Evolutionary conservation across 2,113 vertebrate species (phyloP).

Genomic region (Takifugu bimaculatus): DNA sequence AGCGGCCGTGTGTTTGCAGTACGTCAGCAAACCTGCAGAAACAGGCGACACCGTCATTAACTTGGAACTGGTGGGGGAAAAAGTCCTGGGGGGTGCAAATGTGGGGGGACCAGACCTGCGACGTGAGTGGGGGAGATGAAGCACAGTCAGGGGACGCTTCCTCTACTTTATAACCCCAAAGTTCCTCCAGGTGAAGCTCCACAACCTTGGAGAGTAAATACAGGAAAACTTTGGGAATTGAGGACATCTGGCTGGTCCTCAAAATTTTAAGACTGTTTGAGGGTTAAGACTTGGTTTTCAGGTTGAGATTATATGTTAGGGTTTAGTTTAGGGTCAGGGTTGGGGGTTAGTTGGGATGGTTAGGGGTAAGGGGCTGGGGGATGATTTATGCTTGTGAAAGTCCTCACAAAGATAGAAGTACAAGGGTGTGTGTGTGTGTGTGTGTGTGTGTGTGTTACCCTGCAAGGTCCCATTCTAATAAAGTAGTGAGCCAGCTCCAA

Average conservation of each 20-base stretch:
- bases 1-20: constrained; percentile 68
- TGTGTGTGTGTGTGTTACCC: constrained; percentile 65
- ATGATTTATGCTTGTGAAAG: too few species aligned
- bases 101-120: constrained; percentile 35
- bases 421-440: neutral
- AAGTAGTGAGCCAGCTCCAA: constrained; percentile 87
- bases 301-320: too few species aligned
- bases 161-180: constrained; percentile 52
- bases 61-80: neutral
- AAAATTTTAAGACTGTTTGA: too few species aligned
- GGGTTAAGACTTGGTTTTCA: too few species aligned
- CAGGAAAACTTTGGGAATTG: neutral
- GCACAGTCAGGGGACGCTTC: constrained; percentile 13
- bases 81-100: neutral
- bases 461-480: constrained; percentile 78
- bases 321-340: too few species aligned
- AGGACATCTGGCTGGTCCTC: too few species aligned
- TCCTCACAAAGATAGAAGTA: neutral
- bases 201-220: constrained; percentile 57
- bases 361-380: too few species aligned
- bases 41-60: neutral
- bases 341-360: too few species aligned
- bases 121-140: neutral
- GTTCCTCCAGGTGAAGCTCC: constrained; percentile 52
- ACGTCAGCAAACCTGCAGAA: constrained; percentile 74